Base-by-base conservation (phyloP, 2,888 invertebrate species). In the Eupithecia exiguata region DNA sequence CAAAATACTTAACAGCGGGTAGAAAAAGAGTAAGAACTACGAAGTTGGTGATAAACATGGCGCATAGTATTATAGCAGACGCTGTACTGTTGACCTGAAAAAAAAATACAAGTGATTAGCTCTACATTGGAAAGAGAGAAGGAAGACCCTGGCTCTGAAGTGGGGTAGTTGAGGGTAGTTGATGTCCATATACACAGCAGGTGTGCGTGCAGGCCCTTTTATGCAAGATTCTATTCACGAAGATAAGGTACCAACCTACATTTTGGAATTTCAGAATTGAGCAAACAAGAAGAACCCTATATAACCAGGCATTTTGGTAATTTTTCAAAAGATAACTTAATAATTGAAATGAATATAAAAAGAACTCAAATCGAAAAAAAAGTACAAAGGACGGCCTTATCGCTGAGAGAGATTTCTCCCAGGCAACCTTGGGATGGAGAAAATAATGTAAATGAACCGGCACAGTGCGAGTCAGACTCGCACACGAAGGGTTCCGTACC, bases 51-150 rank as follows among this genome's bases (percentile, higher is more conserved):
- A 83, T 16, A 35, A 81, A 84, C 81, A 85, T 77, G 16, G 70
- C 46, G 36, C 75, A 68, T 46, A 84, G 68, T 0, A 80, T 65
- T 5, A 85, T 36, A 1, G 83, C 75, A 5, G 83, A 72, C 0
- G 81, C 84, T 18, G 87, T 74, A 58, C 85, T 83, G 72, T 79
- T 84, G 14, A 87, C 78, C 89, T 89, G 86, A 5, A 14, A 68
- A 65, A 65, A 46, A 68, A 35, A 71, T 63, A 0, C 18, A 36
- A 16, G 18, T 35, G 30, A 9, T 5, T 18, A 18, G 9, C 9
- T 2, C 16, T 30, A 30, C 30, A 61, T 35, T 62, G 18, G 9
- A 16, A 35, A 18, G 30, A 18, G 6, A 14, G 25, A 7, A 30
- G 30, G 7, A 30, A 61, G 6, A 5, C 25, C 16, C 35, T 62